Evolutionary conservation across 2,113 vertebrate genomes (phyloP).

Genomic region (Megaceryle maxima): DNA sequence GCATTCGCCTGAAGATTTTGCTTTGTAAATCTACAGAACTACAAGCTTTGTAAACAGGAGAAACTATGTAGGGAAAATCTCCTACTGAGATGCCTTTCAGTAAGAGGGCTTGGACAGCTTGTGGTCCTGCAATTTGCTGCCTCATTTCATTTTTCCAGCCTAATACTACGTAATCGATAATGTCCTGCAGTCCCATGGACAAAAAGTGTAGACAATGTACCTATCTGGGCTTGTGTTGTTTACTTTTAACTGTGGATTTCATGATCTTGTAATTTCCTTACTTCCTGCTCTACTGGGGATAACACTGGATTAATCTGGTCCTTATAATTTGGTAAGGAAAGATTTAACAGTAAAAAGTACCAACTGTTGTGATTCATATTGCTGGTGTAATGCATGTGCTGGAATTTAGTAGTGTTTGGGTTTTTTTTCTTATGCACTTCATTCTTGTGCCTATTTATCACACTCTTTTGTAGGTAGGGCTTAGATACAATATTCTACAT

Average conservation of each 20-base stretch:
- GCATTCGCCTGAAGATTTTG: background rate
- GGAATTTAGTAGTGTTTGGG: background rate
- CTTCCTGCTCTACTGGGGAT: background rate
- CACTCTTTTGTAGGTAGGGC: background rate
- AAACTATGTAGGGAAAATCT: background rate
- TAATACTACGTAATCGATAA: background rate
- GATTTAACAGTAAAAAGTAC: background rate
- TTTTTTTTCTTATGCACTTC: background rate
- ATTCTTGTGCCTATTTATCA: background rate
- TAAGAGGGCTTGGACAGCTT: background rate
- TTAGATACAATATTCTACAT: background rate
- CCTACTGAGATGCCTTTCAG: background rate
- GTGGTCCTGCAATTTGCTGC: background rate
- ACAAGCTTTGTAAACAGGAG: background rate
- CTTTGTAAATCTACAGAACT: background rate
- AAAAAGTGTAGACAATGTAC: background rate
- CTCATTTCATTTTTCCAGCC: conserved; percentile 9
- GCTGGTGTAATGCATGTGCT: background rate
- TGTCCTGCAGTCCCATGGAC: background rate
- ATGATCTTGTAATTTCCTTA: conserved; percentile 13
- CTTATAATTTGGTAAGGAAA: background rate
- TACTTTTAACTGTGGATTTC: conserved; percentile 1
- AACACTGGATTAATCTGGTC: background rate
- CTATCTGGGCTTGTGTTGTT: background rate
- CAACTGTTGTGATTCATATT: background rate